Base-by-base conservation (phyloP, 2,113 vertebrate genomes). In the Antennarius striatus region DNA sequence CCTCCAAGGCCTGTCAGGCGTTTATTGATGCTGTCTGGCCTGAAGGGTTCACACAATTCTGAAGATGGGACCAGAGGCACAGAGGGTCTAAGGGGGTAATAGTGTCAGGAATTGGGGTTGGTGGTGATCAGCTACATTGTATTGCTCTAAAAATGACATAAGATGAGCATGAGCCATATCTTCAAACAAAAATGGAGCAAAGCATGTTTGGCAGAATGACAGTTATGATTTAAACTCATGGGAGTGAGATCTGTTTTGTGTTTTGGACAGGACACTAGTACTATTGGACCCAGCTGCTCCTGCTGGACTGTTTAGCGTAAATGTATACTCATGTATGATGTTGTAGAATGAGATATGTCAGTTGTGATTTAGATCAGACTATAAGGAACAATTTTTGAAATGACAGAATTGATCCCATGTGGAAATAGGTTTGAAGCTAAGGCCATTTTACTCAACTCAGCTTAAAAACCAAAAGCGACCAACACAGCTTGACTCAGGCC, bases 11-110 rank as follows among this genome's bases (percentile, higher is more conserved):
- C 61, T 60, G 77, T 75, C 81, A 77, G 76, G 40, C 78, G 56
- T 78, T 86, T 84, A 88, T 79, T 90, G 88, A 86, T 83, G 84
- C 80, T 40, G 85, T 86, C 88, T 86, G 79, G 77, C 77, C 86
- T 68, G 68, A 74, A 80, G 83, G 77, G 69, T 65, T 82, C 80
- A 49, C 53, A 51, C 79, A 75, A 61, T 84, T 68, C 75, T 61
- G 75, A 54, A 79, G 76, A 79, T 29, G 50, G 50, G 42, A 64
- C 52, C 67, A 17, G 53, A 43, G 78, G 63, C 29, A 13, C 29
- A 62, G 61, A 6, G 30, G 71, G 80, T 81, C 75, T 56, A 9
- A 71, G 56, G 64, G 80, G 82, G 71, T 81, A 82, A 89, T 78
- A 68, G 77, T 76, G 80, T 81, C 86, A 83, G 75, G 56, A 65